phyloP scores from a whole-genome alignment of 64 coral and sea anemone species.

The Montipora cactus region DNA sequence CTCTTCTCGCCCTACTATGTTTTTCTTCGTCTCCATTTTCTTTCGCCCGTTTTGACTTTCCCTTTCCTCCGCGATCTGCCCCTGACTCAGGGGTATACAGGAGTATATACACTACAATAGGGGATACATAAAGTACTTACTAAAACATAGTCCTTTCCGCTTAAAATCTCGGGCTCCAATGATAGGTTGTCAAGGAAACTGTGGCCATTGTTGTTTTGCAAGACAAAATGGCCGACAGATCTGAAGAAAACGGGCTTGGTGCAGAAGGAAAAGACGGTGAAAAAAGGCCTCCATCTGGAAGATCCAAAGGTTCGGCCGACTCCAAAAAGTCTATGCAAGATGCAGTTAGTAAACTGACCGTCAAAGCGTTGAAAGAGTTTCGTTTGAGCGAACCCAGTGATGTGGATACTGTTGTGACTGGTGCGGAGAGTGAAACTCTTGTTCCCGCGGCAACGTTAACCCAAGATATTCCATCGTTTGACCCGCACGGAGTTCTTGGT shows the following conservation, averaged over 20 bases:
- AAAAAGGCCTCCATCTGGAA: slow-evolving; percentile 75
- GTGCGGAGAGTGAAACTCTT: slow-evolving; percentile 71
- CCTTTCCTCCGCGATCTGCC: too few species aligned
- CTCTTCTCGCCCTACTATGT: too few species aligned
- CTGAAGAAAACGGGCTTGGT: slow-evolving; percentile 31
- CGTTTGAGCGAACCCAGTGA: slow-evolving; percentile 93
- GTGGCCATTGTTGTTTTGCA: slow-evolving; percentile 16
- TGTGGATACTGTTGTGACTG: slow-evolving; percentile 70
- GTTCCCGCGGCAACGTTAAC: slow-evolving; percentile 53
- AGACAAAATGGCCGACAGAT: slow-evolving; percentile 88
- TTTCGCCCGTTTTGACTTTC: too few species aligned
- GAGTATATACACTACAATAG: too few species aligned
- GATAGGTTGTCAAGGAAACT: slow-evolving; percentile 57
- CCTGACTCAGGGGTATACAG: too few species aligned
- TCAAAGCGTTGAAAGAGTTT: slow-evolving; percentile 95
- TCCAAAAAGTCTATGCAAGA: slow-evolving; percentile 88
- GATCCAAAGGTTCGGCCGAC: slow-evolving; percentile 80
- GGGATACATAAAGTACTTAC: too few species aligned
- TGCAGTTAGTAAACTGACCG: slow-evolving; percentile 93
- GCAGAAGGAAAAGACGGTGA: slow-evolving; percentile 59
- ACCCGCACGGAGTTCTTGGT: slow-evolving; percentile 55
- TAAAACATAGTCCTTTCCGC: not conserved
- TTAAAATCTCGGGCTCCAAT: slow-evolving; percentile 41
- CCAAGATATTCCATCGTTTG: slow-evolving; percentile 76
- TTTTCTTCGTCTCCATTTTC: too few species aligned